Base-by-base conservation (phyloP, 2,797 vertebrate species). In the Enteromius trimaculatus region DNA sequence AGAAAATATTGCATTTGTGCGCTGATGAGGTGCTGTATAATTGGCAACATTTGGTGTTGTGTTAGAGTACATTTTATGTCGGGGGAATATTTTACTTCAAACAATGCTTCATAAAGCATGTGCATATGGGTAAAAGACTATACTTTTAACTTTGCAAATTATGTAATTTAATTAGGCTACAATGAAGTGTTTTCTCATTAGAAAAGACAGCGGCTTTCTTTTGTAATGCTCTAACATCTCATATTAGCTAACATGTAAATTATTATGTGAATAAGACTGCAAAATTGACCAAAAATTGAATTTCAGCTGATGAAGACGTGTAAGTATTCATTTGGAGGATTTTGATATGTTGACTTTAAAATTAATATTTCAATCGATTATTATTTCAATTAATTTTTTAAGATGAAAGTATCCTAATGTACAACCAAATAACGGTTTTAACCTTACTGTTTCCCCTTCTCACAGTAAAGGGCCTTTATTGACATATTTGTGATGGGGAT, bases 1-100 rank as follows among this genome's bases (percentile, higher is more conserved):
- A 47, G 81, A 82, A 87, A 65, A 26, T 39, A 65, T 75, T 65
- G 70, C 51, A 60, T 71, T 44, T 58, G 6, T 6, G 60, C 80
- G 17, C 6, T 74, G 69, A 75, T 55, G n/a, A 47, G 49, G n/a
- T 42, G 44, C 47, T 55, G 29, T 66, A 6, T 26, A 39, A 81
- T 64, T 39, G 23, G 29, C 7, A 31, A 31, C 39, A 49, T 72
- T 74, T 74, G 68, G 26, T 49, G 53, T 47, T 49, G 37, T 17
- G 19, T 47, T 29, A 60, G 39, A 64, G 53, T 71, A 39, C 4
- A 60, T 70, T 79, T 64, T 0, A 47, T 44, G 3, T 72, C 26
- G 10, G 44, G 47, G 51, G 70, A 53, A 74, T 21, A 21, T 53
- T 74, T 75, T 10, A 37, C 31, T 75, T 75, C 31, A 23, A 37